Evolutionary conservation across 2,888 invertebrate species (phyloP), one percentile per base, ranked within the genome.

Genomic region (Sepioteuthis lessoniana): DNA sequence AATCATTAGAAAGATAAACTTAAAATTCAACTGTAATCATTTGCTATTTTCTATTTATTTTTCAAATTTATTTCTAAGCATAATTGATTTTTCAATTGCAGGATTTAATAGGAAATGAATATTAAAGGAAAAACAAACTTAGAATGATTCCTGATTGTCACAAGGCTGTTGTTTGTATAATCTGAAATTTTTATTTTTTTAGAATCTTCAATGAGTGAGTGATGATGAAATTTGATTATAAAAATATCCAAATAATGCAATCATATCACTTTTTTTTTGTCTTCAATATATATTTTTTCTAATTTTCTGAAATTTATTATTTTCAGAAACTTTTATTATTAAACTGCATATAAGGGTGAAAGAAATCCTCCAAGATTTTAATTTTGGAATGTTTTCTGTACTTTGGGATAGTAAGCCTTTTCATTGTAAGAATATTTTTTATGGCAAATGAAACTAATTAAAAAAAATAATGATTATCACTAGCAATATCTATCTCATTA

Each of bases 61-160:
- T 25, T 60, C 25, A 5, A 8, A 31, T 10, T 31, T 76, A 35
- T 76, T 76, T 76, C 35, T n/a, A 76, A 16, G 76, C n/a, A 76
- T 76, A 76, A 76, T 76, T 35, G 76, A 76, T n/a, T 76, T 76
- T 76, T 35, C n/a, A 13, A 35, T 76, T 35, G n/a, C n/a, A 76
- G 76, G 76, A 76, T 76, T 76, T 76, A 76, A 76, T 76, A 16
- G 76, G n/a, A 76, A 76, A 76, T 76, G n/a, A 76, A 76, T 76
- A 76, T 76, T 76, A n/a, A n/a, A 76, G 25, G 25, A 55, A 55
- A 42, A 42, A 42, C 42, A 42, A 76, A 76, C 76, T 76, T 35
- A 3, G 76, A 76, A n/a, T n/a, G n/a, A 76, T 76, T 76, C 19
- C 76, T 76, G 76, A 76, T 76, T 76, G n/a, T 76, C 35, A 76